Percentiles rank a stretch among this genome's conserved stretches.
phyloP scores from a whole-genome alignment of 1,140 invertebrate species.

The Leptopilina clavipes region DNA sequence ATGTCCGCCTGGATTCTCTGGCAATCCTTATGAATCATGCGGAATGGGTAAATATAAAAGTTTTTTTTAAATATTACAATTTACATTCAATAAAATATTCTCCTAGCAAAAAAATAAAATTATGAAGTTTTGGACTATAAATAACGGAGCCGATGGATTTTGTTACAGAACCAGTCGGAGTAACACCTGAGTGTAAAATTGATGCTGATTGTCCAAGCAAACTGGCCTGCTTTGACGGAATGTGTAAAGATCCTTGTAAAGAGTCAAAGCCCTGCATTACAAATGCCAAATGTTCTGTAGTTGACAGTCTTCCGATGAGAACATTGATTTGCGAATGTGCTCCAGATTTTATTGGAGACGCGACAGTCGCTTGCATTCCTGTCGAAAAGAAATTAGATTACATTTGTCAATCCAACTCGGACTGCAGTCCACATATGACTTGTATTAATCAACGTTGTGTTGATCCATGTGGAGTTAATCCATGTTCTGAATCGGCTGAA shows the following conservation, averaged over 20 bases:
- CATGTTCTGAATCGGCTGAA: constrained; percentile 86
- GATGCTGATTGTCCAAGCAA: constrained; percentile 90
- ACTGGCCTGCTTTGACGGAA: constrained; percentile 86
- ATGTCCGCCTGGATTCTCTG: constrained; percentile 88
- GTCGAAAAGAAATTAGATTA: constrained; percentile 72
- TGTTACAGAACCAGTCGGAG: constrained; percentile 74
- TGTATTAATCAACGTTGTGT: constrained; percentile 85
- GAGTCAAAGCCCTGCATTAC: constrained; percentile 86
- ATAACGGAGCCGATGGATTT: constrained; percentile 29
- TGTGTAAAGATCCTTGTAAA: constrained; percentile 88
- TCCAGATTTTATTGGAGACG: constrained; percentile 87
- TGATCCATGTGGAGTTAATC: constrained; percentile 85
- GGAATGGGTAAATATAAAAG: constrained; percentile 73
- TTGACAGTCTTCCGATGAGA: constrained; percentile 88
- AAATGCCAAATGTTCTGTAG: constrained; percentile 86
- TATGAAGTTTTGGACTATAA: too few relatives aligned
- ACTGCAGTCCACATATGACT: constrained; percentile 81
- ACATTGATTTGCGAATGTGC: constrained; percentile 91
- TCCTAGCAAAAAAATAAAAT: too few relatives aligned
- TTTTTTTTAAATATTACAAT: too few relatives aligned
- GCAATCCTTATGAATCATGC: constrained; percentile 84
- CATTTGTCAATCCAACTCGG: constrained; percentile 81
- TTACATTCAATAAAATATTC: too few relatives aligned
- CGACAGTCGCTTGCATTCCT: constrained; percentile 84
- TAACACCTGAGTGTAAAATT: constrained; percentile 82